phyloP scores from a whole-genome alignment of 2,797 vertebrate genomes.

The Strix occidentalis region DNA sequence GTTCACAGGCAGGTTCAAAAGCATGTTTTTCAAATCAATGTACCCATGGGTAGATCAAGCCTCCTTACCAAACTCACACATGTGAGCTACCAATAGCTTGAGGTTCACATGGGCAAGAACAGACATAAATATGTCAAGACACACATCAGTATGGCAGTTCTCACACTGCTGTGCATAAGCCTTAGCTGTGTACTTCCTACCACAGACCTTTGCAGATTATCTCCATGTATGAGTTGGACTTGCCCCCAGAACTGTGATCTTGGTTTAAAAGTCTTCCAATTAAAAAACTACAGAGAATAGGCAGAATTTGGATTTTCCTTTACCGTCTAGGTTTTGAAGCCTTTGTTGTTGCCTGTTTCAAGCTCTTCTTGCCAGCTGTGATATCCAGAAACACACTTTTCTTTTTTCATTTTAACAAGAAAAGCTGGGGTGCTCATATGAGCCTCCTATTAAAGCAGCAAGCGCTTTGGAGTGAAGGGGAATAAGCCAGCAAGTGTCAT shows the following conservation, averaged over 20 bases:
- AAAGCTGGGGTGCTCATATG: neutral
- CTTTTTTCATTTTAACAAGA: neutral
- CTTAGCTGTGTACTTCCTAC: neutral
- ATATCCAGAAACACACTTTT: neutral
- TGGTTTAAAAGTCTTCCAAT: neutral
- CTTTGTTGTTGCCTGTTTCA: neutral
- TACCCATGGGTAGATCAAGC: neutral
- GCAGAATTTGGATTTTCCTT: neutral
- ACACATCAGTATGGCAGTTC: neutral
- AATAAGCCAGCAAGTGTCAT: conserved; percentile 26
- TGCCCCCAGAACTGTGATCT: neutral
- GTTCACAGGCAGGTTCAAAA: neutral
- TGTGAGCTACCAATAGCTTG: neutral
- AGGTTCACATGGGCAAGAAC: neutral
- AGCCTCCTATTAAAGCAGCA: neutral
- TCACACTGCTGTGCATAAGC: neutral
- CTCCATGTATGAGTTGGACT: neutral
- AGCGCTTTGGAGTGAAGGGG: neutral
- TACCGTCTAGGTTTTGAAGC: conserved; percentile 4
- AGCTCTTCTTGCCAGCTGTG: conserved; percentile 1
- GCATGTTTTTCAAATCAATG: neutral
- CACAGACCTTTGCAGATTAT: neutral
- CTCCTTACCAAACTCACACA: neutral
- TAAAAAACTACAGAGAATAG: neutral
- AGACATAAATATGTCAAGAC: neutral